Evolutionary conservation across 2,888 invertebrate species (phyloP).

Genomic region (Monochamus alternatus): DNA sequence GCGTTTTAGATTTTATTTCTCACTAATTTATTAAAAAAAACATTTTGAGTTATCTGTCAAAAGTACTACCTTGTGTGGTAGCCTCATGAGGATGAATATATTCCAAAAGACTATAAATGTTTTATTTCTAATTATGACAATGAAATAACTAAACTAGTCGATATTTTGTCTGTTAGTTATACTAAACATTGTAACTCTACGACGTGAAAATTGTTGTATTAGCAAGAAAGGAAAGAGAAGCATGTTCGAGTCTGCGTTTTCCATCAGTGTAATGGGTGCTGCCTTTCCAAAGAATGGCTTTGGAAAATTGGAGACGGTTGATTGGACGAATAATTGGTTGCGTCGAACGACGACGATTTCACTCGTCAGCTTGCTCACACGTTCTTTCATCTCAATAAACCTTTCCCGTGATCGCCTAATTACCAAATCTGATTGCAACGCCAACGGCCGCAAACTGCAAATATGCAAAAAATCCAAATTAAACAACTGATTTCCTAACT

Average conservation of each 20-base stretch:
- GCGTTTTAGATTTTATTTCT: too few relatives aligned
- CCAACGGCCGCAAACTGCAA: constrained; percentile 11
- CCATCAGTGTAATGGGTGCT: constrained; percentile 50
- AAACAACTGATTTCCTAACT: constrained; percentile 12
- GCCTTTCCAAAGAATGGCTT: constrained; percentile 54
- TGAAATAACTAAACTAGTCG: too few relatives aligned
- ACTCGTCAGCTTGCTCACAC: constrained; percentile 58
- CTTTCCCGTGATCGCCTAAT: constrained; percentile 19
- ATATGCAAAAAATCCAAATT: constrained; percentile 20
- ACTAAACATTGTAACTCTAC: constrained; percentile 6
- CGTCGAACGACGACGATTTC: constrained; percentile 61
- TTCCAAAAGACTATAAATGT: too few relatives aligned
- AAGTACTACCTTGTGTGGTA: too few relatives aligned
- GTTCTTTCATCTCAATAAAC: constrained; percentile 40
- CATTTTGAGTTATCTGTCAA: too few relatives aligned
- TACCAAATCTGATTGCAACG: constrained; percentile 21
- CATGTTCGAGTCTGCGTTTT: constrained; percentile 36
- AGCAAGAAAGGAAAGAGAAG: constrained; percentile 15
- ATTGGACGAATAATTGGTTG: constrained; percentile 65
- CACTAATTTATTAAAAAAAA: too few relatives aligned
- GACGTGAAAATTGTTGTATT: constrained; percentile 14
- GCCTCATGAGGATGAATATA: too few relatives aligned
- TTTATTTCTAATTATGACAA: too few relatives aligned
- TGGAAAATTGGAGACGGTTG: constrained; percentile 63
- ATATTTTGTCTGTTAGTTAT: too few relatives aligned